A percentile compares a stretch with the other conserved stretches of the same genome.
phyloP scores from a whole-genome alignment of 2,113 vertebrate species.

The Hyperoodon ampullatus region DNA sequence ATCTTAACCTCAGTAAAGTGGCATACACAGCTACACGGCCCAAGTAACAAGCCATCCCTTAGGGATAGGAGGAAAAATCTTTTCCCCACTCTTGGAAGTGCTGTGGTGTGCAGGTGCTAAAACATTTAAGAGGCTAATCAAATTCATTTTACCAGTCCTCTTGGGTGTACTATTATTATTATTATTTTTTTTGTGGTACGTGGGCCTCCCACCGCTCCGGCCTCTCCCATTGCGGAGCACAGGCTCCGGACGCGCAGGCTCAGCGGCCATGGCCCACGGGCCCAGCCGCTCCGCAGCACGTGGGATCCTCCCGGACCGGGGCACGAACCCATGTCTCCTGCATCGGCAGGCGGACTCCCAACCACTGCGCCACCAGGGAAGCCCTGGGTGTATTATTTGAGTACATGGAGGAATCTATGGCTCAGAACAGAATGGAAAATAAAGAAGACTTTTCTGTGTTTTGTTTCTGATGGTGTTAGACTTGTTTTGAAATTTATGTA shows the following conservation, averaged over 20 bases:
- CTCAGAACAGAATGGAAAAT: background rate
- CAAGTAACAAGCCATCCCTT: background rate
- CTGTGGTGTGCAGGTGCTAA: background rate
- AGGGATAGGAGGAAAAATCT: background rate
- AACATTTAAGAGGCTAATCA: background rate
- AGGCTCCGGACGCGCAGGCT: too few species aligned
- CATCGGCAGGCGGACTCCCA: too few species aligned
- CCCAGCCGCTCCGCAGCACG: too few species aligned
- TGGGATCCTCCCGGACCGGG: too few species aligned
- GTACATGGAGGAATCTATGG: background rate
- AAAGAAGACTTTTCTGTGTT: background rate
- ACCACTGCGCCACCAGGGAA: too few species aligned
- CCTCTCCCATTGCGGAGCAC: too few species aligned
- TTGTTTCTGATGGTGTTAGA: background rate
- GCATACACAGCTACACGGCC: background rate
- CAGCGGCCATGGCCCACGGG: too few species aligned
- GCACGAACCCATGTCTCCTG: too few species aligned
- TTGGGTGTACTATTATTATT: background rate
- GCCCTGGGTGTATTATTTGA: background rate
- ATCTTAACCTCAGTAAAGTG: background rate
- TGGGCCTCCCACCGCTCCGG: too few species aligned
- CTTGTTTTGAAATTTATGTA: slow-evolving; percentile 32
- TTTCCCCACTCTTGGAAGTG: background rate
- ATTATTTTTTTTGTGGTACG: too few species aligned
- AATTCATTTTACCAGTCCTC: background rate